These are phyloP conservation scores for human DNA, from an alignment of 2,113 vertebrate species.

Conservation along the genomic window DNA sequence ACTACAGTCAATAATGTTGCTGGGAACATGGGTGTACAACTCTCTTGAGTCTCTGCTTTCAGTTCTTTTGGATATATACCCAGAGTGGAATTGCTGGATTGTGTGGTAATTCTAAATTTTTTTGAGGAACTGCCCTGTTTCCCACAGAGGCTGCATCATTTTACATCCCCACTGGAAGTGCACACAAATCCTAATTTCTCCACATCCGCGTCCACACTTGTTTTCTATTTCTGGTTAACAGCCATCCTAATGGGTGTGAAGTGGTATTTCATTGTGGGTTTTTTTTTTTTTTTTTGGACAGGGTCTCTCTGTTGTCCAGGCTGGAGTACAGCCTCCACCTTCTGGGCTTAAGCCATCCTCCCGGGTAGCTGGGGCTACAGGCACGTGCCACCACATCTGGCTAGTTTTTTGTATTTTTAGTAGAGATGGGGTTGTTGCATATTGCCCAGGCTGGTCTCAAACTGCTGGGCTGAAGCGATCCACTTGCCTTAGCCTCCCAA, in stretches of 20 bases:
- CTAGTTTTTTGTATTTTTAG: background rate
- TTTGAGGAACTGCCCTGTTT: background rate
- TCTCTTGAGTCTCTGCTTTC: background rate
- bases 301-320: background rate
- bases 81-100: background rate
- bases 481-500: background rate
- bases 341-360: background rate
- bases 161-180: background rate
- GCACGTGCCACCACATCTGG: background rate
- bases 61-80: background rate
- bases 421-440: background rate
- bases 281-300: background rate
- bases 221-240: background rate
- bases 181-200: background rate
- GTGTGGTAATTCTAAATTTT: background rate
- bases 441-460: background rate
- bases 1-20: background rate
- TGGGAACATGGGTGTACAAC: background rate
- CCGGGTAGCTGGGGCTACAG: background rate
- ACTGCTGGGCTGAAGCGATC: background rate
- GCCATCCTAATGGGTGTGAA: background rate
- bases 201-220: background rate
- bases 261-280: background rate
- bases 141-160: background rate
- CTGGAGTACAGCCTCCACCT: background rate